phyloP scores from a whole-genome alignment of 1,140 invertebrate genomes.

The Euborellia annulipes region DNA sequence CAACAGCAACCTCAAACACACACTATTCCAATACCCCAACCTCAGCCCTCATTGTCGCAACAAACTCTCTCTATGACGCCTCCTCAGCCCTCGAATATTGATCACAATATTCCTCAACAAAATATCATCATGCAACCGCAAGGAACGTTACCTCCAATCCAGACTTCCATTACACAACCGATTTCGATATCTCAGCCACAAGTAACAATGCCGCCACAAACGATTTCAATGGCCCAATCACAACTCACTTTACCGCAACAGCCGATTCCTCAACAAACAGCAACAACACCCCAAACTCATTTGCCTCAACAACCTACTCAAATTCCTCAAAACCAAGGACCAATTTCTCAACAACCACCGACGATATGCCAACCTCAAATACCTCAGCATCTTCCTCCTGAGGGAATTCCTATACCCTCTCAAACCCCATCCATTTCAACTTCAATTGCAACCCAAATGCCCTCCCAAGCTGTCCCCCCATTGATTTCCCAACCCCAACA shows the following conservation, averaged over 20 bases:
- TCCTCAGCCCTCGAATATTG: no score
- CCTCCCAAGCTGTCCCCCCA: background rate
- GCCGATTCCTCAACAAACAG: conserved; percentile 9
- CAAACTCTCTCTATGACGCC: background rate
- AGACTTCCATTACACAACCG: no score
- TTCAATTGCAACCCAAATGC: background rate
- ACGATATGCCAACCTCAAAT: conserved; percentile 1
- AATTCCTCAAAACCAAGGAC: conserved; percentile 8
- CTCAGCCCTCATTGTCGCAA: conserved; percentile 3
- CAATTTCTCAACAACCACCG: background rate
- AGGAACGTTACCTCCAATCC: no score
- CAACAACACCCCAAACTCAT: conserved; percentile 11
- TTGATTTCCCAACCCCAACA: conserved; percentile 8
- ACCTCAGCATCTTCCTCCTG: conserved; percentile 6
- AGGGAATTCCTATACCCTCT: background rate
- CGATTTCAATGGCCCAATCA: background rate
- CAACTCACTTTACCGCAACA: conserved; percentile 5
- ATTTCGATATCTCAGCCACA: background rate
- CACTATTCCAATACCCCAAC: no score
- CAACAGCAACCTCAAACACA: no score
- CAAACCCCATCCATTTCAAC: background rate
- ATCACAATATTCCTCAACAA: no score
- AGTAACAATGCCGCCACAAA: conserved; percentile 3
- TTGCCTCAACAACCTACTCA: conserved; percentile 6
- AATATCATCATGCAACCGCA: no score